Conservation (phyloP, 2,113 vertebrate species). For the Engraulis encrasicolus region DNA sequence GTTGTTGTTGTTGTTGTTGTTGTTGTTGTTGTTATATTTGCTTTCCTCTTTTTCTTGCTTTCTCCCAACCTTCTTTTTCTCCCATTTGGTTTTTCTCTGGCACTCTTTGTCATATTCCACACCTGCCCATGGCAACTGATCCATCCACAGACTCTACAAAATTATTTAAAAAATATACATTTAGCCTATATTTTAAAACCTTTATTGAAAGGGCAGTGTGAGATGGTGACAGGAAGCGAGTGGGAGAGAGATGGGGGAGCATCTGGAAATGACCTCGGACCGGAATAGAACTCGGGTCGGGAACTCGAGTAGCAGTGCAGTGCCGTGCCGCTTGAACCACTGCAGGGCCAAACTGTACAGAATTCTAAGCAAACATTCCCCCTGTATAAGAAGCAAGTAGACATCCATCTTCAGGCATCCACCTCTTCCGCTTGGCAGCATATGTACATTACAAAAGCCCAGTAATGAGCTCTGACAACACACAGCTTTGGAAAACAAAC, state of each 20-base stretch:
- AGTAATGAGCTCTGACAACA: conserved; percentile 37
- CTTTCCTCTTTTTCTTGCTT: neutral
- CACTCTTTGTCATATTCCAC: neutral
- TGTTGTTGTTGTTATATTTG: too few relatives aligned
- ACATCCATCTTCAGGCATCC: conserved; percentile 11
- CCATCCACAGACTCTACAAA: too few relatives aligned
- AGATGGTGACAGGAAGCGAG: too few relatives aligned
- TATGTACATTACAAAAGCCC: conserved; percentile 32
- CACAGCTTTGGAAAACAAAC: conserved; percentile 16
- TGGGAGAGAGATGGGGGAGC: too few relatives aligned
- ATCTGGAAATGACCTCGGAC: too few relatives aligned
- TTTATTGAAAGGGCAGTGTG: too few relatives aligned
- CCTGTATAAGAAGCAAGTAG: conserved; percentile 15
- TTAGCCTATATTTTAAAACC: too few relatives aligned
- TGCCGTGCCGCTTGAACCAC: too few relatives aligned
- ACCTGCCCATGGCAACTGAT: conserved; percentile 28
- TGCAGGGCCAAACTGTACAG: conserved; percentile 8
- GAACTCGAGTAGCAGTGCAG: too few relatives aligned
- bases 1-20: too few relatives aligned
- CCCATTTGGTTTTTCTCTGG: neutral
- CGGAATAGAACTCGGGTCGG: too few relatives aligned
- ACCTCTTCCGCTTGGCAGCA: conserved; percentile 34
- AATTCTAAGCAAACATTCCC: conserved; percentile 18
- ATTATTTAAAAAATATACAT: too few relatives aligned
- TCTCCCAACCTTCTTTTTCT: neutral